Base-by-base conservation (phyloP, 2,888 invertebrate genomes). In the Craniophora ligustri region DNA sequence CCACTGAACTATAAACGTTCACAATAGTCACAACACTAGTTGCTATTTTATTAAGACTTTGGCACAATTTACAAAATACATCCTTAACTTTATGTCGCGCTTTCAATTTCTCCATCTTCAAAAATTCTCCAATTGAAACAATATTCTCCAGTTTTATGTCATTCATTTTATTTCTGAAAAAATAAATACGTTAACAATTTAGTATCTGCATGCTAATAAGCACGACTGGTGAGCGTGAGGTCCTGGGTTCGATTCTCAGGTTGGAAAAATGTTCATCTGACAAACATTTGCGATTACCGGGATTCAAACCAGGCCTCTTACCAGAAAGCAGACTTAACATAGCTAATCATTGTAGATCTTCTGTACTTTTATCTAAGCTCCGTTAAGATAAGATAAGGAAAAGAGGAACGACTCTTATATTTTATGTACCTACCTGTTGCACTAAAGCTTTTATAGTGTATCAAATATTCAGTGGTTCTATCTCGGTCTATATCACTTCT, bases 21-120 rank as follows among this genome's bases (percentile, higher is more conserved):
- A 47, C 36, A 16, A 14, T 26, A 58, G 21, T 19, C 7, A 47
- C 36, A 16, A 14, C 31, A 58, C 41, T 26, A 34, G 41, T 21
- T 16, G 18, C 14, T n/a, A 46, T 56, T 53, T 39, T 28, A 19
- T 39, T 38, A 3, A 13, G 31, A 48, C 31, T 18, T 10, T 35
- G 34, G 57, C 51, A 64, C 31, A 31, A 36, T 67, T 53, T 14
- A 64, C 50, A 45, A 69, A 45, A 39, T 10, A 11, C 16, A 16
- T 18, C 15, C 19, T 35, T 28, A n/a, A 6, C 28, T 36, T n/a
- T 40, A 38, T 36, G 0, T 39, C 36, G 6, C 30, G 1, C 15
- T 28, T 53, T 40, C 10, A 64, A 51, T 60, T 50, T 47, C 13
- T 40, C 18, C 42, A 60, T 51, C 8, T 32, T 62, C 41, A n/a